A percentile compares a stretch with the other conserved stretches of the same genome.
Conservation (phyloP, 1,140 invertebrate species). For the Acyrthosiphon pisum region DNA sequence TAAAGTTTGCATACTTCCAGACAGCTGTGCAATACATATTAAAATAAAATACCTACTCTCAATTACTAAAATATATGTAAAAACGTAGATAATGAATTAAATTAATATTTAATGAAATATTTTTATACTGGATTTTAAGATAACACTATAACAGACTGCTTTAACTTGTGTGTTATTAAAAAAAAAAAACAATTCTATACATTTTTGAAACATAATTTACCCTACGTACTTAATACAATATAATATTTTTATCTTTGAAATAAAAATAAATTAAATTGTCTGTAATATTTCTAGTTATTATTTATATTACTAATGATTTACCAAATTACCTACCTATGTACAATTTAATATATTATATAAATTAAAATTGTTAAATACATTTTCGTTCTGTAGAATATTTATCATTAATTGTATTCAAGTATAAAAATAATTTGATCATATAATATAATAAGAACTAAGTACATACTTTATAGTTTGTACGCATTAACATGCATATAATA, state of each 20-base stretch:
- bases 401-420: background rate
- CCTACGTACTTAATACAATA: background rate
- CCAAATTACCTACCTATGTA: background rate
- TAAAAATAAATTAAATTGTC: background rate
- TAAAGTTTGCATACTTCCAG: background rate
- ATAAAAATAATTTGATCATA: background rate
- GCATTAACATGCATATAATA: background rate
- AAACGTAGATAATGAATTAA: background rate
- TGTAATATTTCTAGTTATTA: background rate
- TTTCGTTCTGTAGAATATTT: background rate
- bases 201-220: background rate
- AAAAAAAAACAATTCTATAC: background rate
- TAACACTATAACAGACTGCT: background rate
- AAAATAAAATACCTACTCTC: background rate
- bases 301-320: background rate
- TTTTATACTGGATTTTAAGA: background rate
- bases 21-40: conserved; percentile 24
- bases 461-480: too few species aligned
- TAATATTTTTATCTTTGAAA: background rate
- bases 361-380: background rate
- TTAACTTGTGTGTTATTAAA: background rate
- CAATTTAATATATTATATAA: background rate
- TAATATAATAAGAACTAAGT: background rate
- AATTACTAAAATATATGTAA: background rate
- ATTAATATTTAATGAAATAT: background rate